Base-by-base conservation (phyloP, 37 sponge, comb jelly and placozoan genomes). In the Corticium candelabrum region DNA sequence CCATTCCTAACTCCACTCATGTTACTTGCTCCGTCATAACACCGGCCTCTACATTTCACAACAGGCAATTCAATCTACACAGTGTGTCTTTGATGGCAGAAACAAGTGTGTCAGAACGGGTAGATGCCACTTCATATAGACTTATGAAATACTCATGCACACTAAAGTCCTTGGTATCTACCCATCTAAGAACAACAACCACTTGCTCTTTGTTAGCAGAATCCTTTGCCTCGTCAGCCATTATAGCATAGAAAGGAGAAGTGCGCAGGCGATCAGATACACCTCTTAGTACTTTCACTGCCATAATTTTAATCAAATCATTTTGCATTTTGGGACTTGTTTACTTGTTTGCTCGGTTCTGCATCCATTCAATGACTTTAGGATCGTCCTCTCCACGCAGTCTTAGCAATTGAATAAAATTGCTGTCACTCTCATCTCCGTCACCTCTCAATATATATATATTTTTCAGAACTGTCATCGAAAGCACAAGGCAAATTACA, bases 1-100 rank as follows among this genome's bases (percentile, higher is more conserved):
- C 75, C 82, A 81, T 40, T 30, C 75, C 37, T 40, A 36, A 75
- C 74, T 3, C 82, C 62, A 2, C 67, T 32, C 82, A 81, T 81
- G 35, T 81, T 81, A 1, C 75, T 74, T 27, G 82, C 75, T 27
- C 82, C 82, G 41, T 81, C 82, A 40, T 81, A 81, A 50, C 82
- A 81, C 31, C 74, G 82, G 34, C 82, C 82, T 40, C 82, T 71
- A 37, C 82, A 81, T 39, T 74, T n/a, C 39, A 15, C 27, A 73
- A 36, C 21, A 35, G 34, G 37, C 41, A 29, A 30, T 34, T 74
- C 68, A 74, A 50, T 34, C 82, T n/a, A 1, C 40, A 38, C 31
- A 80, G 74, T 1, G 71, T 74, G 27, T 80, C 81, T 1, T 35
- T 21, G 41, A 81, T 81, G 1, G 82, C 62, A 7, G 34, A 32